Evolutionary conservation across 2,797 vertebrate genomes (phyloP), one percentile per base, ranked within the genome.

Genomic region (Hoplostethus atlanticus): DNA sequence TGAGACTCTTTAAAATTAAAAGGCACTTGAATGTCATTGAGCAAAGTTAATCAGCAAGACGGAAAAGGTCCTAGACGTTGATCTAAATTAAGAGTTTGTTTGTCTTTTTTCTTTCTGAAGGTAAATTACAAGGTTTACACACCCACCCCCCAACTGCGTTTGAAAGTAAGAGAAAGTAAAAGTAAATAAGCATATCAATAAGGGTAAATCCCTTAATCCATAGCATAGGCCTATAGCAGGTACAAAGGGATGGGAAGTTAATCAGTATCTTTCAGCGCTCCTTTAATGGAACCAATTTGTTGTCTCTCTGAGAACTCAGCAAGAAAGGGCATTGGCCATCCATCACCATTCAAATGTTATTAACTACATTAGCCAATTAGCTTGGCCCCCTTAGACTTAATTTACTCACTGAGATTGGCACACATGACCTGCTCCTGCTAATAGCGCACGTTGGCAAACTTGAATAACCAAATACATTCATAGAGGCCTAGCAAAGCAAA

Each of bases 361-460:
- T 93, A 94, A 93, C 91, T 87, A 88, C 92, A 91, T 92, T 87
- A 92, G 86, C 85, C 88, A 92, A 93, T 94, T 94, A 93, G 74
- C 84, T 81, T 70, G 74, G 17, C 77, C 81, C 78, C 86, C 85
- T 65, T 66, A 85, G 86, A 81, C 84, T 89, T 91, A 80, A 93
- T 92, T 92, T 89, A 84, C 80, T 91, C 88, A 73, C 87, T 47
- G 61, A 87, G 79, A 89, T 75, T 80, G 70, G 63, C 79, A 87
- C 87, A 85, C 83, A 78, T 87, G 90, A 92, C 84, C 83, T 42
- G 79, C 78, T 87, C 84, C 80, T 77, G 86, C 81, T 88, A 81
- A 89, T 76, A 28, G 81, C 71, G 55, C 73, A 68, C 77, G 81
- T 87, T 86, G 60, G 71, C 81, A 90, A 90, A 88, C 48, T 34